These are phyloP conservation scores for Rhimphoctona megacephalus DNA, from an alignment of 2,888 invertebrate species.

Conservation along the genomic window DNA sequence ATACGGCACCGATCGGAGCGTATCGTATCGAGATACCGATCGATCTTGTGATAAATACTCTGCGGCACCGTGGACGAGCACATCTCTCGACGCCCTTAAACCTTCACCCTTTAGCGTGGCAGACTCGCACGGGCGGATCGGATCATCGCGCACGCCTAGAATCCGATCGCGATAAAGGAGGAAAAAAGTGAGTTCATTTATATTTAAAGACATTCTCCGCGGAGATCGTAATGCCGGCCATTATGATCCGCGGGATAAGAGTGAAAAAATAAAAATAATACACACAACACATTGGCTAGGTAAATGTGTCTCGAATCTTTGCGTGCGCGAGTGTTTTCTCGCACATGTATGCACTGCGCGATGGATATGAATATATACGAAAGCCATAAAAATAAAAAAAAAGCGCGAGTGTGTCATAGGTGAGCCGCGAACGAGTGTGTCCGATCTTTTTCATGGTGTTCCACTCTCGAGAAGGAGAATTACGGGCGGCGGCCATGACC, in stretches of 20 bases:
- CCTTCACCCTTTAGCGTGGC: conserved; percentile 73
- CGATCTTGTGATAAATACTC: conserved; percentile 84
- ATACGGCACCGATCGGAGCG: conserved; percentile 78
- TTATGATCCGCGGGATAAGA: neutral
- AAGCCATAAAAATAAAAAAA: neutral
- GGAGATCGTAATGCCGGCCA: neutral
- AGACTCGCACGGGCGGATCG: conserved; percentile 26
- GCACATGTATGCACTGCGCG: neutral
- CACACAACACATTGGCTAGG: neutral
- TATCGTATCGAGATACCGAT: conserved; percentile 84
- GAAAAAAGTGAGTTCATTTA: neutral
- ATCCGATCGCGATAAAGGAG: conserved; percentile 6
- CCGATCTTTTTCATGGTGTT: conserved; percentile 1
- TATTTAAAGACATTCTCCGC: neutral
- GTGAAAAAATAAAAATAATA: neutral
- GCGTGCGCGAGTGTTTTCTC: neutral
- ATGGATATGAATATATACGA: neutral
- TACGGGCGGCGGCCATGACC: conserved; percentile 79
- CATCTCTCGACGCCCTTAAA: conserved; percentile 75
- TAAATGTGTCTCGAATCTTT: neutral
- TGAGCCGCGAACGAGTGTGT: conserved; percentile 20
- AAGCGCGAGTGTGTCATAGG: neutral
- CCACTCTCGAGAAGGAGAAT: conserved; percentile 34
- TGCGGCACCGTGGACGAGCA: conserved; percentile 83
- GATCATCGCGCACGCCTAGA: conserved; percentile 40